Base-by-base conservation (phyloP, 2,113 vertebrate species). In the Labrus mixtus region DNA sequence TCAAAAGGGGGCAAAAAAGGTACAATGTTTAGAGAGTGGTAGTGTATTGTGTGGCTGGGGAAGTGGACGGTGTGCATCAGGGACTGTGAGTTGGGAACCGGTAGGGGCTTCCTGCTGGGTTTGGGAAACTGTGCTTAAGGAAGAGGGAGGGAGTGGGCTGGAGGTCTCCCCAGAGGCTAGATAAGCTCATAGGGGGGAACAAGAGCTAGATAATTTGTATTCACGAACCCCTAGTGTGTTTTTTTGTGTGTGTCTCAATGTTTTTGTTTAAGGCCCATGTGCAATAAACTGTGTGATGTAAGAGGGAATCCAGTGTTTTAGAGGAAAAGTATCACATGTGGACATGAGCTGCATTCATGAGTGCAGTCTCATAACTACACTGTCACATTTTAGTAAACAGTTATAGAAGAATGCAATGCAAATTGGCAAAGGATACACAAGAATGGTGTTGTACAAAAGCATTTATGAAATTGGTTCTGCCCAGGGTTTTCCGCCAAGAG, bases 1-100 rank as follows among this genome's bases (percentile, higher is more conserved):
- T 96, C 93, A 95, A 94, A 94, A 93, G 87, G 78, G 76, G 81
- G 70, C 60, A 74, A 79, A 87, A 83, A 94, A 93, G 75, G 88
- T 91, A 91, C 88, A 93, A 91, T 84, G 78, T 82, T 93, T 87
- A 81, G 92, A 89, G 80, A 90, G 93, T 85, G 67, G 67, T 58
- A 55, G 76, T 79, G 90, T 86, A 85, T 87, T 86, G 80, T 93
- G 92, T 92, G 91, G 88, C 84, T 92, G 64, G 88, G 78, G 82
- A 83, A 85, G 87, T 90, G 77, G 83, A 80, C 64, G 75, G 78
- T 61, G 71, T 60, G 80, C 25, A 69, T 70, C 65, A 77, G 62
- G 77, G 68, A 76, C 78, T 67, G 65, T 74, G 62, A 73, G 60
- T 51, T 85, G 67, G 71, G 53, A 11, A 84, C 76, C 53, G 63